Conservation (phyloP, 1,140 invertebrate species). For the Coelopa frigida region DNA sequence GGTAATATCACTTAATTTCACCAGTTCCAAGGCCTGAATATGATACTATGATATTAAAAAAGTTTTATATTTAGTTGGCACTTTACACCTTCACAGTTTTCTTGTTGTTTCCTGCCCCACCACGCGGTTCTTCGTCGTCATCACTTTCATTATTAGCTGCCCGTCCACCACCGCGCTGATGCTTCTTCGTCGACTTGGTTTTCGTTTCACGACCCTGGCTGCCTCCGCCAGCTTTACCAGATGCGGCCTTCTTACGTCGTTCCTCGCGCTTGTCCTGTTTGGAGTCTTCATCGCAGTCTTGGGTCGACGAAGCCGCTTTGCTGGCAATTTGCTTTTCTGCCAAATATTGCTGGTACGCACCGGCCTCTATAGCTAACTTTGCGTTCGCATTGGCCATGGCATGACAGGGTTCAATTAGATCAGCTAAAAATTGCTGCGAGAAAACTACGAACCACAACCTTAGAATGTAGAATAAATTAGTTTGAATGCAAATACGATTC, state of each 20-base stretch:
- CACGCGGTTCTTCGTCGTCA: conserved; percentile 54
- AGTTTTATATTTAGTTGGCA: conserved; percentile 18
- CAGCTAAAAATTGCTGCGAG: conserved; percentile 60
- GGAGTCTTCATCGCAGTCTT: conserved; percentile 25
- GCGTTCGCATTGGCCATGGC: conserved; percentile 64
- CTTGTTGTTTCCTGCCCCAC: conserved; percentile 16
- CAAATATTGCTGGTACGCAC: conserved; percentile 56
- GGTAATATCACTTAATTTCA: conserved; percentile 62
- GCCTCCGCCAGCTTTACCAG: conserved; percentile 82
- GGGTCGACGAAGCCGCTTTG: conserved; percentile 24
- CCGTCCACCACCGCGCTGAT: conserved; percentile 48
- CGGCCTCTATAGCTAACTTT: conserved; percentile 60
- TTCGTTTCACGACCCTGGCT: conserved; percentile 91
- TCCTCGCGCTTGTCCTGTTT: conserved; percentile 79
- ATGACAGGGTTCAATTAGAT: conserved; percentile 62
- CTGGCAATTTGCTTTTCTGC: conserved; percentile 53
- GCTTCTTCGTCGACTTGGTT: conserved; percentile 86
- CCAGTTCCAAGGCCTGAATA: conserved; percentile 26
- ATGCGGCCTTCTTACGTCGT: conserved; percentile 75
- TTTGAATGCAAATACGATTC: conserved; percentile 9
- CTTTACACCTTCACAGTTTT: conserved; percentile 12
- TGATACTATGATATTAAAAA: conserved; percentile 12
- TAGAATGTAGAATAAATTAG: not conserved
- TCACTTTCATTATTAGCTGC: conserved; percentile 51
- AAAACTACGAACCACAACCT: conserved; percentile 45